Evolutionary conservation across 1,140 invertebrate genomes (phyloP).

Genomic region (Dendroctonus valens): DNA sequence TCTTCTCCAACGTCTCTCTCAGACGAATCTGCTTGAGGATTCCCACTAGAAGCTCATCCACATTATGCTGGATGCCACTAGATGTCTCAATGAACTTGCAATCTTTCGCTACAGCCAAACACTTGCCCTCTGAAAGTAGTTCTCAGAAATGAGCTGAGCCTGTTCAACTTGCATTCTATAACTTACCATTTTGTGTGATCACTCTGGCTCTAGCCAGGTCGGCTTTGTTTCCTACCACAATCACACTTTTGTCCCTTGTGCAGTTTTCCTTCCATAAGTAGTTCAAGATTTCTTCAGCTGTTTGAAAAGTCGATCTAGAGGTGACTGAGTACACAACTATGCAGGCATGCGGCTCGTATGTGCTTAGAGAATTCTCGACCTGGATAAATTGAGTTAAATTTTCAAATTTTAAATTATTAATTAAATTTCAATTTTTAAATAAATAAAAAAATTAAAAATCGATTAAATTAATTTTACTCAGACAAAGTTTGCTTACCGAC

Average conservation of each 20-base stretch:
- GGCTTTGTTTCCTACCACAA: slow-evolving; percentile 91
- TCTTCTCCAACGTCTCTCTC: slow-evolving; percentile 65
- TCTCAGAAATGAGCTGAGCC: too few species aligned
- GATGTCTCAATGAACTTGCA: slow-evolving; percentile 93
- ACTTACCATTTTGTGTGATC: slow-evolving; percentile 73
- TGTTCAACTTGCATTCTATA: neutral
- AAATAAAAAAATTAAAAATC: too few species aligned
- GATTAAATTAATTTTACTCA: slow-evolving; percentile 59
- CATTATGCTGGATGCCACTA: slow-evolving; percentile 86
- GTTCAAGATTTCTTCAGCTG: slow-evolving; percentile 75
- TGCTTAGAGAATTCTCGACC: slow-evolving; percentile 81
- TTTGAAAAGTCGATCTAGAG: slow-evolving; percentile 72
- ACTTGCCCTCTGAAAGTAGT: slow-evolving; percentile 74
- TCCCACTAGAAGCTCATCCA: slow-evolving; percentile 86
- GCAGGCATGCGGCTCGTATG: slow-evolving; percentile 87
- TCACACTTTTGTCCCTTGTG: slow-evolving; percentile 78
- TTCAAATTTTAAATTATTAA: too few species aligned
- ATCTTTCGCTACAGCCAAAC: slow-evolving; percentile 78
- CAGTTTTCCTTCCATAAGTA: slow-evolving; percentile 79
- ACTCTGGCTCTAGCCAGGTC: slow-evolving; percentile 84
- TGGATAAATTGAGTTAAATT: slow-evolving; percentile 44
- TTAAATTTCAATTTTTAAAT: too few species aligned
- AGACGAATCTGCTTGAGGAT: slow-evolving; percentile 82
- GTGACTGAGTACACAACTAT: slow-evolving; percentile 86
- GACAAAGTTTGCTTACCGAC: slow-evolving; percentile 65